Percentiles rank a stretch among this genome's conserved stretches.
Conservation (phyloP, 2,888 invertebrate genomes). For the Plebejus anna region DNA sequence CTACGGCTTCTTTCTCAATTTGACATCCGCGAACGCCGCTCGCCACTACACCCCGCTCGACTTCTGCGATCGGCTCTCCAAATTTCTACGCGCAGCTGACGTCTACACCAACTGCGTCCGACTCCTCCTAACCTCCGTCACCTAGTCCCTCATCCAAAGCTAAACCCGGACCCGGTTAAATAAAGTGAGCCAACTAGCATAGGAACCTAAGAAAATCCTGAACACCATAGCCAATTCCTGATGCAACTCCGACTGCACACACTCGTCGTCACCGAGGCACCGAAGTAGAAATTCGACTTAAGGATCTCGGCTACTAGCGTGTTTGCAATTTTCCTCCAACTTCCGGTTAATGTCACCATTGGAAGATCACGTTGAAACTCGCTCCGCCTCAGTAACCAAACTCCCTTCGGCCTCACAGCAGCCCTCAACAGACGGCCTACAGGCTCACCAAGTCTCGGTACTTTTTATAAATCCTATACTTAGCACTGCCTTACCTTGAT, state of each 20-base stretch:
- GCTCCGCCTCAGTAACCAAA: conserved; percentile 54
- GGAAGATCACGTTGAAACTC: conserved; percentile 64
- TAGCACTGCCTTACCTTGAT: conserved; percentile 68
- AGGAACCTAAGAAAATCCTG: conserved; percentile 56
- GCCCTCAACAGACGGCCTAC: conserved; percentile 62
- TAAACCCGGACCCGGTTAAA: conserved; percentile 50
- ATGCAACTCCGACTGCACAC: conserved; percentile 68
- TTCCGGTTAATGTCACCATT: conserved; percentile 61
- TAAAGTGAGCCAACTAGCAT: conserved; percentile 54
- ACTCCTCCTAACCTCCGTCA: conserved; percentile 68
- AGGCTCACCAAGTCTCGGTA: conserved; percentile 76
- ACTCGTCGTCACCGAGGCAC: conserved; percentile 62
- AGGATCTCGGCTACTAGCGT: conserved; percentile 56
- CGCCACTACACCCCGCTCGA: conserved; percentile 63
- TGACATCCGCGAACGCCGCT: conserved; percentile 71
- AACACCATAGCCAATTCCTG: conserved; percentile 56
- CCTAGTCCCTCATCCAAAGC: conserved; percentile 58
- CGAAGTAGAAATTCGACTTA: conserved; percentile 56
- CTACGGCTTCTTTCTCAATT: conserved; percentile 73
- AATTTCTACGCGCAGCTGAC: conserved; percentile 68
- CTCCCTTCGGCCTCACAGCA: conserved; percentile 72
- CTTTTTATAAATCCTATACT: conserved; percentile 74
- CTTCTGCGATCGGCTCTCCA: conserved; percentile 70
- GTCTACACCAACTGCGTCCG: conserved; percentile 66
- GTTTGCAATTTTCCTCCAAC: conserved; percentile 62